Percentiles rank a stretch among this genome's conserved stretches.
Conservation (phyloP, 2,888 invertebrate species). For the Tetanocera ferruginea region DNA sequence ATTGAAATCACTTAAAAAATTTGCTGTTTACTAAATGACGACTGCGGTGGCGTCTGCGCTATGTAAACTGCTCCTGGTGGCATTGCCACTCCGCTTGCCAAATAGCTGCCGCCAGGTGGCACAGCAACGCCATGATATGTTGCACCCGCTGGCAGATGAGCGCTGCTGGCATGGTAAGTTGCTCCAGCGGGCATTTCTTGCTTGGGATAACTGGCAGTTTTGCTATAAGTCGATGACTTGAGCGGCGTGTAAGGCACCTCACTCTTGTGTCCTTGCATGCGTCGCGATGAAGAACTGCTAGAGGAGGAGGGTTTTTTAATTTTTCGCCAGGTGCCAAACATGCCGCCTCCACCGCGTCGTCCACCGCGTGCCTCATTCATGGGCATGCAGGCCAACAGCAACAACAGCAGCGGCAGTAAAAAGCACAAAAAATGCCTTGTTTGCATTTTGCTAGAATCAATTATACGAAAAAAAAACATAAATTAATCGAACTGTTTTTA, state of each 20-base stretch:
- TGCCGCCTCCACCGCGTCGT: slow-evolving; percentile 62
- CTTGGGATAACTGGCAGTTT: slow-evolving; percentile 51
- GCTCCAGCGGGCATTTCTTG: slow-evolving; percentile 50
- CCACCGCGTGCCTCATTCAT: slow-evolving; percentile 59
- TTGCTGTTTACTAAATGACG: slow-evolving; percentile 57
- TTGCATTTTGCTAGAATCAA: slow-evolving; percentile 20
- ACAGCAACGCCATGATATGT: slow-evolving; percentile 33
- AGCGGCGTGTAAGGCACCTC: slow-evolving; percentile 1
- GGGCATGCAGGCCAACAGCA: slow-evolving; percentile 12
- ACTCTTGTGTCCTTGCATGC: slow-evolving; percentile 41
- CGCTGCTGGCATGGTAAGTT: not conserved
- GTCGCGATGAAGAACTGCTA: slow-evolving; percentile 52
- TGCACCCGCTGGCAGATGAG: slow-evolving; percentile 44
- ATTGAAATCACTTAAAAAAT: not conserved
- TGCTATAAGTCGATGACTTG: slow-evolving; percentile 5
- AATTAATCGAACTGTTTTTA: not conserved
- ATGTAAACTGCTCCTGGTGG: slow-evolving; percentile 62
- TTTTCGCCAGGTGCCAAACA: slow-evolving; percentile 63
- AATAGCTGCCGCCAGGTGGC: slow-evolving; percentile 53
- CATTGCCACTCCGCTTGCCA: slow-evolving; percentile 56
- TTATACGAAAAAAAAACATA: slow-evolving; percentile 27
- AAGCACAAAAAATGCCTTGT: not conserved
- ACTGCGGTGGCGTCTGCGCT: slow-evolving; percentile 56
- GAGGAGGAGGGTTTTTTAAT: slow-evolving; percentile 61
- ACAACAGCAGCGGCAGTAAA: not conserved